Evolutionary conservation across 2,113 vertebrate genomes (phyloP).

Genomic region (Sclerurus mexicanus): DNA sequence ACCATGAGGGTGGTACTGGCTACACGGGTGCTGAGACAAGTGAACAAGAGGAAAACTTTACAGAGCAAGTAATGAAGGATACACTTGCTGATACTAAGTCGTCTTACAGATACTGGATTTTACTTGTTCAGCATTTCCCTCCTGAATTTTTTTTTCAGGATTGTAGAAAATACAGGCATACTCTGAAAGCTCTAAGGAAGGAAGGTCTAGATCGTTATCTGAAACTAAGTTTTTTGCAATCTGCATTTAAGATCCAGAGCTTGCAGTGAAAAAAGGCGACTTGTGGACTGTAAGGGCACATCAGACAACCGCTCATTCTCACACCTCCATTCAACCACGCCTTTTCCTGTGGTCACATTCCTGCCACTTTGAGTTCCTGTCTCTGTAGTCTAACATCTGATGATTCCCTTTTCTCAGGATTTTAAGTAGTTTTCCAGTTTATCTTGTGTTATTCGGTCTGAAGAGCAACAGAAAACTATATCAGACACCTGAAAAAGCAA

Average conservation of each 20-base stretch:
- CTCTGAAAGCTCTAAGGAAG: not conserved
- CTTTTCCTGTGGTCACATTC: not conserved
- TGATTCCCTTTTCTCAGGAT: not conserved
- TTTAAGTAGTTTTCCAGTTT: not conserved
- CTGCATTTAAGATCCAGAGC: not conserved
- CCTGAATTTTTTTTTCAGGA: not conserved
- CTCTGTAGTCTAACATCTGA: not conserved
- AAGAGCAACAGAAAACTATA: not conserved
- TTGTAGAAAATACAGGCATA: not conserved
- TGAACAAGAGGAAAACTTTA: not conserved
- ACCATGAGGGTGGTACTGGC: not conserved
- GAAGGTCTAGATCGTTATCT: not conserved
- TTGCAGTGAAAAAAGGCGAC: not conserved
- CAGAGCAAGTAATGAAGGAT: not conserved
- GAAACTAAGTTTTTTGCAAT: not conserved
- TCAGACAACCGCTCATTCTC: not conserved
- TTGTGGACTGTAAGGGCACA: not conserved
- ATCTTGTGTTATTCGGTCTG: not conserved
- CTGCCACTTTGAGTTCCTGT: not conserved
- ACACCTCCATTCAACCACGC: not conserved
- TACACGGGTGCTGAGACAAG: not conserved
- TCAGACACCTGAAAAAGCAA: not conserved
- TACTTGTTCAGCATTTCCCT: not conserved
- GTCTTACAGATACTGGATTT: not conserved
- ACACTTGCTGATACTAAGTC: not conserved